Base-by-base conservation (phyloP, 2,797 vertebrate genomes). In the Emys orbicularis region DNA sequence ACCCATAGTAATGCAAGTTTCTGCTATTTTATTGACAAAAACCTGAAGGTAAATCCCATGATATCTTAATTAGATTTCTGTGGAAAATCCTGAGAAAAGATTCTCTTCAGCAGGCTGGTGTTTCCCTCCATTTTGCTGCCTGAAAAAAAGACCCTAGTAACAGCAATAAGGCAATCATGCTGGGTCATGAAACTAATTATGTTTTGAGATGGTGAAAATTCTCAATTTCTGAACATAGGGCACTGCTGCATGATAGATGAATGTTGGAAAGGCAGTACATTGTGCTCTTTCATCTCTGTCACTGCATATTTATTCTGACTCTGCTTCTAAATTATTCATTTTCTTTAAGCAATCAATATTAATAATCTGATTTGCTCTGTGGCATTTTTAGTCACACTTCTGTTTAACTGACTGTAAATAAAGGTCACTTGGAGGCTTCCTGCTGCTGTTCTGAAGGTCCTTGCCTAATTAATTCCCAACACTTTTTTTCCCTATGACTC, bases 381-480 rank as follows among this genome's bases (percentile, higher is more conserved):
- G 98, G 98, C 98, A 98, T 99, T 98, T 98, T 98, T 98, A 98
- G 98, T 98, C 98, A 98, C 98, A 98, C 98, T 98, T 98, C 98
- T 98, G 98, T 98, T 98, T 98, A 98, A 98, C 98, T 98, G 98
- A 98, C 98, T 99, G 98, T 98, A 98, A 99, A 99, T 98, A 99
- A 99, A 99, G 98, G 98, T 99, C 98, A 99, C 98, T 98, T 96
- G 97, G 98, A 98, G 98, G 97, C 98, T 98, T 98, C 98, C 98
- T 98, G 98, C 98, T 98, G 98, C 97, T 98, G 97, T 98, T 98
- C 96, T 87, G 98, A 98, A 99, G 98, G 98, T 98, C 98, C 96
- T 98, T 98, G 98, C 97, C 97, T 99, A 98, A 99, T 99, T 99
- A 99, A 98, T 99, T 98, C 98, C 97, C 94, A 96, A 98, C 98